phyloP scores from a whole-genome alignment of 2,888 invertebrate genomes.

The Hyposoter didymator region DNA sequence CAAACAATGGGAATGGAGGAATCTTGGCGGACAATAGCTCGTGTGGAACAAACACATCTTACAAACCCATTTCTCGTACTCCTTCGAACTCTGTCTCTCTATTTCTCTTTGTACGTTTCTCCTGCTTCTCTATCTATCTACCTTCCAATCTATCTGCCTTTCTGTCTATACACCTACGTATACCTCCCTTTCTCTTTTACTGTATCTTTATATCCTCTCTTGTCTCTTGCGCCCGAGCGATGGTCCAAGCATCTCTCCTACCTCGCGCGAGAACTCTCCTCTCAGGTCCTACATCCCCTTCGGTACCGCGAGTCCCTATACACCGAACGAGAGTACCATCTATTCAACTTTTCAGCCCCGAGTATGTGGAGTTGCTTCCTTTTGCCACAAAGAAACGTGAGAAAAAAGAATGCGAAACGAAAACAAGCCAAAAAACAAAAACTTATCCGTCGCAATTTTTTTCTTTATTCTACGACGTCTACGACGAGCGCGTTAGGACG shows the following conservation, averaged over 20 bases:
- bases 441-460: not conserved
- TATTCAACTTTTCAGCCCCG: slow-evolving; percentile 15
- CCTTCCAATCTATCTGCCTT: slow-evolving; percentile 22
- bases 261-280: slow-evolving; percentile 39
- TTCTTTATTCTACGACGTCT: not conserved
- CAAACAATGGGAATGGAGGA: slow-evolving; percentile 82
- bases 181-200: slow-evolving; percentile 57
- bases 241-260: slow-evolving; percentile 56
- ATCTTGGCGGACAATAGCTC: slow-evolving; percentile 82
- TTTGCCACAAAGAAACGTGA: slow-evolving; percentile 21
- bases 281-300: slow-evolving; percentile 8
- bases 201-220: slow-evolving; percentile 26
- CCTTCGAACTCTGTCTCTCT: slow-evolving; percentile 69
- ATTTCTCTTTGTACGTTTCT: slow-evolving; percentile 34
- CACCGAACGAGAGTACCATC: slow-evolving; percentile 27
- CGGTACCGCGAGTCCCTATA: not conserved
- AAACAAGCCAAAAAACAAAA: not conserved
- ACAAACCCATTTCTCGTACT: slow-evolving; percentile 68
- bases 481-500: not conserved
- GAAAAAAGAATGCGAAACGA: not conserved
- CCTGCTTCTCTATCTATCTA: slow-evolving; percentile 6
- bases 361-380: slow-evolving; percentile 38
- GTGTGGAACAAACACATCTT: slow-evolving; percentile 83
- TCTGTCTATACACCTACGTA: slow-evolving; percentile 56
- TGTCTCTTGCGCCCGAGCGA: slow-evolving; percentile 58